Evolutionary conservation across 2,797 vertebrate genomes (phyloP), one percentile per base, ranked within the genome.

Genomic region (Chaenodraco wilsoni): DNA sequence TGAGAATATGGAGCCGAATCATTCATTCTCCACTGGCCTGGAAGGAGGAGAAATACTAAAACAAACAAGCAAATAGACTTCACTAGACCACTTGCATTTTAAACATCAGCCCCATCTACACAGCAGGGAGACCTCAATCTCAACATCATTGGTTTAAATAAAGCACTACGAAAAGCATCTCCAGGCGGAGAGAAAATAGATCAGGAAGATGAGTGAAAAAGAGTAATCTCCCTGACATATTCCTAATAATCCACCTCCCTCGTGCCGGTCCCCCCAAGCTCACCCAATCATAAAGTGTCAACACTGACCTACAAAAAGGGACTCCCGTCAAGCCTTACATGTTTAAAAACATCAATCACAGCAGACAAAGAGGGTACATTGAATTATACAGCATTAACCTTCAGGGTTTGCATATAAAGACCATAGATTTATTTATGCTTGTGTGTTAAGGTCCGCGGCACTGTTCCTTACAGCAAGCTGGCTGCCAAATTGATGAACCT

Each of bases 381-480:
- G 93, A 96, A 97, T 97, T 97, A 98, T 96, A 96, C 96, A 96
- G 96, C 93, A 97, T 96, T 96, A 98, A 97, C 97, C 97, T 97
- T 96, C 94, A 96, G 95, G 95, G 93, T 96, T 95, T 96, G 95
- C 95, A 96, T 96, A 96, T 94, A 96, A 96, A 96, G 96, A 96
- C 94, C 90, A 95, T 87, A 94, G 94, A 95, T 96, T 96, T 97
- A 96, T 97, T 97, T 97, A 95, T 96, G 96, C 94, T 93, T 92
- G 90, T 82, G 91, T 90, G 64, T 95, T 95, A 96, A 95, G 94
- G 96, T 95, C 94, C 89, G 93, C 93, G 90, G 92, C 93, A 90
- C 91, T 67, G 85, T 93, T 96, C 93, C 94, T 95, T 95, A 95
- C 95, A 95, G 94, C 92, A 94, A 95, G 94, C 95, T 71, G 90